Evolutionary conservation across 2,797 vertebrate genomes (phyloP), one percentile per base, ranked within the genome.

Genomic region (Myripristis murdjan): DNA sequence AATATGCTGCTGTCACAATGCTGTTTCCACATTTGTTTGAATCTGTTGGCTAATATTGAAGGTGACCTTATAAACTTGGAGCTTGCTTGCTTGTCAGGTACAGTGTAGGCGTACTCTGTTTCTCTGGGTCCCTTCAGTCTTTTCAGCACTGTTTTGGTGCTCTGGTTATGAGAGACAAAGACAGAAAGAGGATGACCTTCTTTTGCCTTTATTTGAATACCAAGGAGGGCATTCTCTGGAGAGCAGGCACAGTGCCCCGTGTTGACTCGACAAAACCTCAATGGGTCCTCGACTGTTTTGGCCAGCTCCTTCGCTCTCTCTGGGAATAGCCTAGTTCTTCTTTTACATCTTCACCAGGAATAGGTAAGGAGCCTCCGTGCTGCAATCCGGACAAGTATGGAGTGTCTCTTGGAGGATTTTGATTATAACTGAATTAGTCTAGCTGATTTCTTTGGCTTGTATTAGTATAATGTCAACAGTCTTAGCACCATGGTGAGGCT

Each of bases 301-400:
- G 68, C 64, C 22, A 15, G 55, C 31, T 64, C 23, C 31, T 47
- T 2, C 24, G 15, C 75, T 73, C 76, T 87, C 75, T 8, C 49
- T 76, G 68, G 76, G 83, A 85, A 57, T 83, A 82, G 69, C 82
- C 79, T 31, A 68, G 55, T 72, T 77, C 60, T 58, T 75, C 54
- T 71, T 74, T 81, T 72, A 68, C 74, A 73, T 76, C 63, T 71
- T 73, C 51, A 49, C 57, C 26, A 43, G 54, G 73, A 72, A 72
- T 70, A 80, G 49, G 67, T 84, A 46, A 64, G 63, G 82, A 74
- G 60, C 24, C 54, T 66, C 64, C 41, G 43, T 60, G 57, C 44
- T 75, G 54, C 74, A 64, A 78, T 85, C 78, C 74, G 73, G 44
- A 44, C 41, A 35, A 15, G 20, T 31, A 48, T 15, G 16, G 23